Evolutionary conservation across 1,140 invertebrate genomes (phyloP), one percentile per base, ranked within the genome.

Genomic region (Physella acuta): DNA sequence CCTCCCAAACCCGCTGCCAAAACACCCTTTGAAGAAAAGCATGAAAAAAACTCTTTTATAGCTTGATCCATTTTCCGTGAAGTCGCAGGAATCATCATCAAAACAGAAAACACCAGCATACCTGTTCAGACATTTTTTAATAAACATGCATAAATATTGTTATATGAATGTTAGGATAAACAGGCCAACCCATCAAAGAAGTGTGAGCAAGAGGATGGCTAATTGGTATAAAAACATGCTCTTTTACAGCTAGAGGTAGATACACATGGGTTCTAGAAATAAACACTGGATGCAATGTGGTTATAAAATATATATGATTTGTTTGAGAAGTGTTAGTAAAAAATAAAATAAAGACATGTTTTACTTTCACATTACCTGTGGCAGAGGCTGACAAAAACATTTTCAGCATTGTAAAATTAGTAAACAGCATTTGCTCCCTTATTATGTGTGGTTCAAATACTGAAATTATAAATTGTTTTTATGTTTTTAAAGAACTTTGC

Each of bases 381-480:
- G 66, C 66, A 59, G 36, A 60, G 4, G 66, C 66, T 31, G 66
- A 60, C 5, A 68, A 20, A 36, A 68, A 68, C 66, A 68, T 68
- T 51, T 68, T 68, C 56, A 68, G 14, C 66, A 68, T 68, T 17
- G 66, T 60, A 33, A 68, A 68, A 24, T 60, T 68, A 1, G n/a
- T 8, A 17, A 68, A 59, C 56, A 68, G 24, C 66, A 68, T 68
- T 28, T 68, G 66, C 3, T 68, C 31, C 20, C 66, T 5, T 11
- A 68, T 68, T 14, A 68, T 60, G 2, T 59, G 53, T 34, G 66
- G 66, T 44, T 68, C 66, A 60, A 68, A 68, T n/a, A 68, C 66
- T 68, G 37, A 5, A 31, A 26, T 36, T n/a, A 49, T 20, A 37
- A 56, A 36, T 56, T 51, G 24, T 55, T 14, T 30, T 30, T 34